These are phyloP conservation scores for Vespertilio murinus DNA, from an alignment of 2,797 vertebrate species.

Conservation along the genomic window DNA sequence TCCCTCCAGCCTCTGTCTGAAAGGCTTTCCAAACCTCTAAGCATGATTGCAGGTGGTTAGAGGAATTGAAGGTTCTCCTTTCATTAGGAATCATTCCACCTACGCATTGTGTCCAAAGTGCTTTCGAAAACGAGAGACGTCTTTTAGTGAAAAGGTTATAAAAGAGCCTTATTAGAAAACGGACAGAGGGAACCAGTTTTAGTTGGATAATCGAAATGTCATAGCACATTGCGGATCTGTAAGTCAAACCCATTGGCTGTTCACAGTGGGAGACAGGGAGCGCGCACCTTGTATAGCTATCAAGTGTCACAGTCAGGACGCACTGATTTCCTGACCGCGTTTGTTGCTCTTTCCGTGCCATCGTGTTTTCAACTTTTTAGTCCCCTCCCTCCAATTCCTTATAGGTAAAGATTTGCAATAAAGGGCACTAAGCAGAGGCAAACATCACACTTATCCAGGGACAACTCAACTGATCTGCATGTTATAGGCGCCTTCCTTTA, in stretches of 20 bases:
- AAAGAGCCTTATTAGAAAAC: slow-evolving; percentile 2
- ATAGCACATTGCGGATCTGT: not conserved
- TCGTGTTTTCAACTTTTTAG: not conserved
- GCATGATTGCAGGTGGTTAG: not conserved
- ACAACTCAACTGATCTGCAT: not conserved
- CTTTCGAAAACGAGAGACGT: not conserved
- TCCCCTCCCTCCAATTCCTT: not conserved
- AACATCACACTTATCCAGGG: not conserved
- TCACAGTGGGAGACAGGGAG: not conserved
- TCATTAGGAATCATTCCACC: not conserved
- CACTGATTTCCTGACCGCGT: not conserved
- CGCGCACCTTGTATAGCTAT: too few species aligned
- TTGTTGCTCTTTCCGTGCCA: not conserved
- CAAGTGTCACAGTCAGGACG: not conserved
- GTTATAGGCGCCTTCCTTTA: not conserved
- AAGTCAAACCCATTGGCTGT: not conserved
- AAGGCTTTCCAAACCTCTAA: not conserved
- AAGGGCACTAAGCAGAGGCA: not conserved
- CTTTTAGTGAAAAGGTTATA: not conserved
- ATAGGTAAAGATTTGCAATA: not conserved
- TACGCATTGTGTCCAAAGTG: not conserved
- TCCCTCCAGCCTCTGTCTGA: not conserved
- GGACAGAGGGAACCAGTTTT: not conserved
- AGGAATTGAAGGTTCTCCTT: not conserved
- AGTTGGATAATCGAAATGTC: not conserved